Percentiles rank a stretch among this genome's conserved stretches.
phyloP scores from a whole-genome alignment of 2,888 invertebrate genomes.

The Pristionchus exspectatus region DNA sequence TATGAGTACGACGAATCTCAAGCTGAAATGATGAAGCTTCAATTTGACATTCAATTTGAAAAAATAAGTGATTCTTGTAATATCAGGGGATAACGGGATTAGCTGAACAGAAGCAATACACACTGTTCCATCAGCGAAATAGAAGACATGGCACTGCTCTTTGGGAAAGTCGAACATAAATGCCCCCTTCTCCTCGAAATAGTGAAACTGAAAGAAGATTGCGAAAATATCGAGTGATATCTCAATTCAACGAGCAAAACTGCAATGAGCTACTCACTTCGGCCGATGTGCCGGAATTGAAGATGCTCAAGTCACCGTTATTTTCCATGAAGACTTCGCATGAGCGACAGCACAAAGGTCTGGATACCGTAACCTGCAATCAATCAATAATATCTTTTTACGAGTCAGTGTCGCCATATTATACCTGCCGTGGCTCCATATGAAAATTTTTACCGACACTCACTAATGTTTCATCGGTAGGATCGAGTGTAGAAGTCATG shows the following conservation, averaged over 20 bases:
- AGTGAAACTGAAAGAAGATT: not conserved
- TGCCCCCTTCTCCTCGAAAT: not conserved
- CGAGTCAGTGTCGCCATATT: not conserved
- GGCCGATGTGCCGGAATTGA: not conserved
- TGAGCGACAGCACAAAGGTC: not conserved
- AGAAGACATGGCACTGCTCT: not conserved
- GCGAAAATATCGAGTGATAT: not conserved
- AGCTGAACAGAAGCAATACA: not conserved
- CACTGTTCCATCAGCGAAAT: not conserved
- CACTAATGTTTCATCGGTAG: not conserved
- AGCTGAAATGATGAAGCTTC: not conserved
- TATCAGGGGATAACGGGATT: too few species aligned
- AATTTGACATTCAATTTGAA: too few species aligned
- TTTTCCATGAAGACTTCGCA: not conserved
- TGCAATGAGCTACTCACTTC: too few species aligned
- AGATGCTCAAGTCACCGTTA: not conserved
- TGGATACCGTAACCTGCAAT: not conserved
- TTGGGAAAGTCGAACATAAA: not conserved
- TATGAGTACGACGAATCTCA: not conserved
- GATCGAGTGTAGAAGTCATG: not conserved
- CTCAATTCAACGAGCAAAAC: not conserved
- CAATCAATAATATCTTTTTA: not conserved
- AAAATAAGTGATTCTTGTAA: not conserved
- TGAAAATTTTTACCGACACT: not conserved
- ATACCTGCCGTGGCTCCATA: too few species aligned